Percentiles rank a stretch among this genome's conserved stretches.
phyloP scores from a whole-genome alignment of 2,113 vertebrate species.

The Pterocles orientalis region DNA sequence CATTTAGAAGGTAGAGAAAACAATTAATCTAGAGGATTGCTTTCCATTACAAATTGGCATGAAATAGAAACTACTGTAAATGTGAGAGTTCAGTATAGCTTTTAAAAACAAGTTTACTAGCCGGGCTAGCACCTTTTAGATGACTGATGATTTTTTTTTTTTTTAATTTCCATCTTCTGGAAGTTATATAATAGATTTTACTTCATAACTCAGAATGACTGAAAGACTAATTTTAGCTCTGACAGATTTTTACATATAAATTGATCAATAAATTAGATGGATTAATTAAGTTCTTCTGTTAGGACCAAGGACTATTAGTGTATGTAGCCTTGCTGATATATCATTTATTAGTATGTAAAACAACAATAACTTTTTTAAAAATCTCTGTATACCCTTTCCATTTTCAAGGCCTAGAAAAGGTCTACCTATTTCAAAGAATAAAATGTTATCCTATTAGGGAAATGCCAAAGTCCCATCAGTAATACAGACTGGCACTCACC shows the following conservation, averaged over 20 bases:
- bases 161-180: not conserved
- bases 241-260: slow-evolving; percentile 69
- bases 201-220: slow-evolving; percentile 28
- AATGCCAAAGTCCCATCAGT: not conserved
- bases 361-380: not conserved
- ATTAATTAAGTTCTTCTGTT: slow-evolving; percentile 76
- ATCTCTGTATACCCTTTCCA: not conserved
- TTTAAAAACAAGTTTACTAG: not conserved
- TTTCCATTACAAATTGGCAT: not conserved
- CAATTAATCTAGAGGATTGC: not conserved
- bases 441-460: not conserved
- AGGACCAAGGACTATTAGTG: slow-evolving; percentile 55
- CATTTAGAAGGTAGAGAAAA: not conserved
- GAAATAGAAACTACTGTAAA: not conserved
- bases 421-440: not conserved
- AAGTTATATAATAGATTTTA: slow-evolving; percentile 19
- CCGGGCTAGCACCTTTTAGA: not conserved
- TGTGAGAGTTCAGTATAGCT: not conserved
- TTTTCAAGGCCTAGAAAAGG: not conserved
- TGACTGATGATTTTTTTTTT: not conserved
- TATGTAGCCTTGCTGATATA: not conserved
- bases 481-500: not conserved
- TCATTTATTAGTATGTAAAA: slow-evolving; percentile 1
- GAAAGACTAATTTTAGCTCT: slow-evolving; percentile 64
- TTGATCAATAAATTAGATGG: slow-evolving; percentile 77